These are phyloP conservation scores for Arizona elegans DNA, from an alignment of 2,113 vertebrate genomes.

Conservation along the genomic window DNA sequence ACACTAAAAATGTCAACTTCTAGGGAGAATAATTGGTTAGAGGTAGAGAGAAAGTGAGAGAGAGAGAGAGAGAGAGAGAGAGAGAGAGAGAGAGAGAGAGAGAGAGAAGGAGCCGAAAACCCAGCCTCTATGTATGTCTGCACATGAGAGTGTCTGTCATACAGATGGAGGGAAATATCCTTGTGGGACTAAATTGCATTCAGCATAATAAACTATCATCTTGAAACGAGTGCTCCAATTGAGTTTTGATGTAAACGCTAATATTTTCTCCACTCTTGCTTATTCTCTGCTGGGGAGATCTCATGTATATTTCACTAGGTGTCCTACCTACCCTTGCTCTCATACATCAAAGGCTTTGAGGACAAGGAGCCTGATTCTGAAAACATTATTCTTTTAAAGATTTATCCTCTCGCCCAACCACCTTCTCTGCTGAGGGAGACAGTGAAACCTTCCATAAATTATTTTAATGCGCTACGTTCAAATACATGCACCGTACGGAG, in stretches of 20 bases:
- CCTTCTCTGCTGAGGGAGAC: conserved; percentile 62
- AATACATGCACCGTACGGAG: background rate
- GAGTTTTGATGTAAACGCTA: conserved; percentile 79
- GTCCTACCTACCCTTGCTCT: conserved; percentile 75
- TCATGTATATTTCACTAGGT: conserved; percentile 77
- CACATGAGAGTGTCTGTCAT: conserved; percentile 1
- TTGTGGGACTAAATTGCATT: conserved; percentile 62
- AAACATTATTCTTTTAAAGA: conserved; percentile 84
- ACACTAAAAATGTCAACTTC: background rate
- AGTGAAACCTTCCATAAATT: conserved; percentile 68
- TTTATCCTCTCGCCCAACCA: conserved; percentile 77
- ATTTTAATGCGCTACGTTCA: conserved; percentile 62
- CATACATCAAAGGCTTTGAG: conserved; percentile 79
- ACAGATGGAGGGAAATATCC: conserved; percentile 48
- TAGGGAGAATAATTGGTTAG: background rate
- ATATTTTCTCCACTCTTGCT: conserved; percentile 67
- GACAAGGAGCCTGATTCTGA: conserved; percentile 76
- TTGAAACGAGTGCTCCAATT: conserved; percentile 70
- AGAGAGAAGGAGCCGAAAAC: background rate
- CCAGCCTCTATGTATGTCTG: background rate
- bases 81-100: background rate
- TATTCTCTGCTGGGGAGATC: conserved; percentile 66
- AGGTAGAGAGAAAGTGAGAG: background rate
- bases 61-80: too few species aligned
- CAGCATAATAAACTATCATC: conserved; percentile 73